These are phyloP conservation scores for Meiosimyza decipiens DNA, from an alignment of 2,888 invertebrate genomes.

Conservation along the genomic window DNA sequence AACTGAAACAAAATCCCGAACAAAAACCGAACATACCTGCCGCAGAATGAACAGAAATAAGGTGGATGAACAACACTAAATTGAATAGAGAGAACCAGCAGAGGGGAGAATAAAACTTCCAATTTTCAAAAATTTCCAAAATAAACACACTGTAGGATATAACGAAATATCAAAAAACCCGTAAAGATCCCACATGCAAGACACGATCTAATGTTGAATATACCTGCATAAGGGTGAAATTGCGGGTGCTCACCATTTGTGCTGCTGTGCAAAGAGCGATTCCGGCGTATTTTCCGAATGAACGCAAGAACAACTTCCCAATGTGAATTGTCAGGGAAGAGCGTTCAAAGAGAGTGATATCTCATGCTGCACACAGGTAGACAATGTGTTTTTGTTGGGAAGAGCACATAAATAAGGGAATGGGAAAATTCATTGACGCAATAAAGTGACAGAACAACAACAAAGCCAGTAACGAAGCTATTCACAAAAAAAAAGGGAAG, in stretches of 20 bases:
- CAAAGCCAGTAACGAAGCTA: constrained; percentile 26
- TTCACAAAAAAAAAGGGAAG: constrained; percentile 18
- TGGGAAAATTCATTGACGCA: constrained; percentile 27
- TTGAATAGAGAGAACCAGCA: neutral
- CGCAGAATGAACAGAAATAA: neutral
- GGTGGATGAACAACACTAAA: neutral
- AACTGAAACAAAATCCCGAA: constrained; percentile 6
- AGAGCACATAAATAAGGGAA: constrained; percentile 32
- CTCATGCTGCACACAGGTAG: too few relatives aligned
- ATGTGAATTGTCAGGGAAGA: constrained; percentile 35
- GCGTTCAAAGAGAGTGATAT: too few relatives aligned
- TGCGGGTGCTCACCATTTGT: neutral
- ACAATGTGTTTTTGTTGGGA: constrained; percentile 20
- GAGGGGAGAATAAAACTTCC: neutral
- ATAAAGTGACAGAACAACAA: constrained; percentile 11
- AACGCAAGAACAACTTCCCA: constrained; percentile 42
- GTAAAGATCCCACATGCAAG: too few relatives aligned
- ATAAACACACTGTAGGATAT: neutral
- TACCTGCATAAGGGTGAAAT: neutral
- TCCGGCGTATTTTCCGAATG: constrained; percentile 45
- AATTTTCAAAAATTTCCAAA: too few relatives aligned
- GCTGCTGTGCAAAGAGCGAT: constrained; percentile 38
- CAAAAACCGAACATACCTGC: neutral
- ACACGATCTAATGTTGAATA: too few relatives aligned
- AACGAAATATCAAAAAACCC: too few relatives aligned